These are phyloP conservation scores for Anser cygnoides DNA, from an alignment of 2,113 vertebrate species.

Conservation along the genomic window DNA sequence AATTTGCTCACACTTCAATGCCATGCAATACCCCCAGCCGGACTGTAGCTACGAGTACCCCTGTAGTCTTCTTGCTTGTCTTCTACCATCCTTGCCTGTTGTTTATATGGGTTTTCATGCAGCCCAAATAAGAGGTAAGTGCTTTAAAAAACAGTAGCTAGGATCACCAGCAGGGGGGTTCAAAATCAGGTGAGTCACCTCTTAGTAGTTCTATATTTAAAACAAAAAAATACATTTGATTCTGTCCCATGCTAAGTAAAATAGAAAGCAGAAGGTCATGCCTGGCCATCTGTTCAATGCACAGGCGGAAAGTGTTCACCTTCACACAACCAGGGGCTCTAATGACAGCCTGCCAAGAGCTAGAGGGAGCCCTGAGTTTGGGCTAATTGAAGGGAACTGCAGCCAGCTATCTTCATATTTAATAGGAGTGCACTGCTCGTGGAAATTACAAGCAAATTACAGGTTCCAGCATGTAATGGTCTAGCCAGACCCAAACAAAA, in stretches of 20 bases:
- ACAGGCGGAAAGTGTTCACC: accelerated
- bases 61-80: background rate
- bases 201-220: background rate
- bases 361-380: background rate
- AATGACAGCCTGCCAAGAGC: background rate
- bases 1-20: background rate
- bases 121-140: background rate
- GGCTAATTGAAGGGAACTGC: background rate
- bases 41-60: background rate
- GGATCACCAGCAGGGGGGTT: background rate
- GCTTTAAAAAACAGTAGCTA: background rate
- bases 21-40: accelerated
- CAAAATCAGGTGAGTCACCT: background rate
- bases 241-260: background rate
- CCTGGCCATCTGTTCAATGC: background rate
- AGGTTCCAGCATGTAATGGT: background rate
- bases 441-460: background rate
- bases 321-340: background rate
- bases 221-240: background rate
- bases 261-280: background rate
- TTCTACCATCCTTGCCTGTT: accelerated
- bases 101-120: accelerated
- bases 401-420: background rate
- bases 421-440: background rate
- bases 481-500: background rate